phyloP scores from a whole-genome alignment of 2,888 invertebrate species.

The Xanthorhoe designata region DNA sequence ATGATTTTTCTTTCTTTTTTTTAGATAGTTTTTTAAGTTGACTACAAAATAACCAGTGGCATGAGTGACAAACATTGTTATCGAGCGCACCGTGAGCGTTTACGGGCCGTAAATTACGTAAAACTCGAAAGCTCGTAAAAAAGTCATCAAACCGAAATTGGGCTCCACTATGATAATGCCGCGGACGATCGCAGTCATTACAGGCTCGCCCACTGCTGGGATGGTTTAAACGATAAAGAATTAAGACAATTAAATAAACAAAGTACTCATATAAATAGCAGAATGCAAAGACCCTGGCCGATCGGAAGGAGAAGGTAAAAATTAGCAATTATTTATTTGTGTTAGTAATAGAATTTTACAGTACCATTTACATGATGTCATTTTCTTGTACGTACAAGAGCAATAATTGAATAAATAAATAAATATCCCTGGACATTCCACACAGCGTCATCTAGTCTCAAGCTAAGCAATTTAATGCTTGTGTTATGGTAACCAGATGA shows the following conservation, averaged over 20 bases:
- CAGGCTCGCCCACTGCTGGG: not conserved
- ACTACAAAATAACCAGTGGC: not conserved
- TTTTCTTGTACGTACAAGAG: too few relatives aligned
- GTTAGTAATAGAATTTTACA: too few relatives aligned
- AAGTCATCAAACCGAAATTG: slow-evolving; percentile 81
- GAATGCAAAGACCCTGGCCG: not conserved
- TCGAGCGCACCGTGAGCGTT: slow-evolving; percentile 55
- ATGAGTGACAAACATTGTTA: slow-evolving; percentile 54
- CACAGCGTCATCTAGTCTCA: too few relatives aligned
- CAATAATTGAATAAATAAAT: too few relatives aligned
- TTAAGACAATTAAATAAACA: not conserved
- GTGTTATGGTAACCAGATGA: too few relatives aligned
- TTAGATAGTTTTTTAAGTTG: not conserved
- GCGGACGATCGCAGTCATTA: slow-evolving; percentile 74
- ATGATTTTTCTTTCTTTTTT: too few relatives aligned
- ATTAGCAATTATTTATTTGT: too few relatives aligned
- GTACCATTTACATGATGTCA: too few relatives aligned
- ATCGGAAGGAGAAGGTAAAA: too few relatives aligned
- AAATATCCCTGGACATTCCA: too few relatives aligned
- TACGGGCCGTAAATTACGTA: slow-evolving; percentile 77
- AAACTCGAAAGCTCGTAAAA: slow-evolving; percentile 80
- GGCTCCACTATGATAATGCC: slow-evolving; percentile 78
- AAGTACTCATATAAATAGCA: not conserved
- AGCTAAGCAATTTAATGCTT: too few relatives aligned
- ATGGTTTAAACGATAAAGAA: not conserved